Conservation (phyloP, 2,797 vertebrate species). For the Rhynchotus rufescens region DNA sequence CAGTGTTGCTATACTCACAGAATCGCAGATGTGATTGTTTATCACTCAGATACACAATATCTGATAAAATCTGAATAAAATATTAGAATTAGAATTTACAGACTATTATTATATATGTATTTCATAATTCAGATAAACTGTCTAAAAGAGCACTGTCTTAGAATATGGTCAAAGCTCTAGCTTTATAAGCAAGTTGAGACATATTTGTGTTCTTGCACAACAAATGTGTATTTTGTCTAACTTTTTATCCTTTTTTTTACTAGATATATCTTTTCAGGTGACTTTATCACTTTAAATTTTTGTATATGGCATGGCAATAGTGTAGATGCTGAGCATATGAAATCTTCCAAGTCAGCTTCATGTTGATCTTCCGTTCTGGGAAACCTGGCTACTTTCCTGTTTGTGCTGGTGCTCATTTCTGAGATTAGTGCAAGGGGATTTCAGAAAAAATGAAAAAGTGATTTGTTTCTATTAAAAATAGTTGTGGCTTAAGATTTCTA, state of each 20-base stretch:
- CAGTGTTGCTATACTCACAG: neutral
- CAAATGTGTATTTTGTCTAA: conserved; percentile 43
- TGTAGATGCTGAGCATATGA: neutral
- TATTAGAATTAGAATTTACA: neutral
- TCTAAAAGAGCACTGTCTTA: neutral
- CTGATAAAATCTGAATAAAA: too few species aligned
- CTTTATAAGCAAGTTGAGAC: neutral
- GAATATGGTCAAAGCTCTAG: neutral
- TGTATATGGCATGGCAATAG: neutral
- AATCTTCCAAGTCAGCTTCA: neutral
- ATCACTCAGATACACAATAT: too few species aligned
- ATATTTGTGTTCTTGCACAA: neutral
- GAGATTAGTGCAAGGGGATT: neutral
- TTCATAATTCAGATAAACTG: neutral
- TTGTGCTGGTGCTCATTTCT: neutral
- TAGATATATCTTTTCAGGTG: conserved; percentile 29
- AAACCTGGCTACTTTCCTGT: neutral
- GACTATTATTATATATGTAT: neutral
- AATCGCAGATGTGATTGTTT: too few species aligned
- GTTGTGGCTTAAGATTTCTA: neutral
- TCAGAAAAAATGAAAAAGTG: neutral
- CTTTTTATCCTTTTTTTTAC: conserved; percentile 34
- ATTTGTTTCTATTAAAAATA: neutral
- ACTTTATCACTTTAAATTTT: neutral
- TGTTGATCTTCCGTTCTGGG: neutral